phyloP scores from a whole-genome alignment of 2,888 invertebrate species.

The Sclerodermus sp. region DNA sequence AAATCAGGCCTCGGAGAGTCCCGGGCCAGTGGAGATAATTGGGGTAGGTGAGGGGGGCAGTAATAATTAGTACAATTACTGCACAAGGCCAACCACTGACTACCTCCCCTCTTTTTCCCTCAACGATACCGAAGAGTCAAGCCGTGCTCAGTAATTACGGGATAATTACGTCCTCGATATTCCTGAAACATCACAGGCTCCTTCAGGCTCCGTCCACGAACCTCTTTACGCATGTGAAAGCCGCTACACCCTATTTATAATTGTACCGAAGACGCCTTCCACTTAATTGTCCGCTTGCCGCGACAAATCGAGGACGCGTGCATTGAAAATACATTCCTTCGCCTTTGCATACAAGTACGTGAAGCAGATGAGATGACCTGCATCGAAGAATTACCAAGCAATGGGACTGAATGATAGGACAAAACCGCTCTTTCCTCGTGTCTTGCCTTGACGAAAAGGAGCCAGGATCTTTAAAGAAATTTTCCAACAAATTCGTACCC shows the following conservation, averaged over 20 bases:
- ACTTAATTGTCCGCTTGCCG: conserved; percentile 22
- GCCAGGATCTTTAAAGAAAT: no score
- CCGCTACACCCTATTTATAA: conserved; percentile 35
- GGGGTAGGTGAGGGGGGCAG: conserved; percentile 29
- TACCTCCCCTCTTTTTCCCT: conserved; percentile 23
- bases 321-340: no score
- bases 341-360: no score
- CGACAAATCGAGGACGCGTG: no score
- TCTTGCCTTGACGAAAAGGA: no score
- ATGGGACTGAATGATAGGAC: no score
- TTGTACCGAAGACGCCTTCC: conserved; percentile 28
- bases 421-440: no score
- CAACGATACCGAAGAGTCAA: conserved; percentile 40
- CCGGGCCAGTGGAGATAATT: conserved; percentile 12
- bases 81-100: conserved; percentile 53
- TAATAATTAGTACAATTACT: conserved; percentile 57
- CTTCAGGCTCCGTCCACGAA: conserved; percentile 19
- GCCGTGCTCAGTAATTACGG: conserved; percentile 52
- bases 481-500: no score
- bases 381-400: no score
- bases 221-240: conserved; percentile 4
- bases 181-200: conserved; percentile 48
- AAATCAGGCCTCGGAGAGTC: conserved; percentile 12
- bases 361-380: no score
- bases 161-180: conserved; percentile 57